phyloP scores from a whole-genome alignment of 2,888 invertebrate species.

The Mesorhabditis sp. region DNA sequence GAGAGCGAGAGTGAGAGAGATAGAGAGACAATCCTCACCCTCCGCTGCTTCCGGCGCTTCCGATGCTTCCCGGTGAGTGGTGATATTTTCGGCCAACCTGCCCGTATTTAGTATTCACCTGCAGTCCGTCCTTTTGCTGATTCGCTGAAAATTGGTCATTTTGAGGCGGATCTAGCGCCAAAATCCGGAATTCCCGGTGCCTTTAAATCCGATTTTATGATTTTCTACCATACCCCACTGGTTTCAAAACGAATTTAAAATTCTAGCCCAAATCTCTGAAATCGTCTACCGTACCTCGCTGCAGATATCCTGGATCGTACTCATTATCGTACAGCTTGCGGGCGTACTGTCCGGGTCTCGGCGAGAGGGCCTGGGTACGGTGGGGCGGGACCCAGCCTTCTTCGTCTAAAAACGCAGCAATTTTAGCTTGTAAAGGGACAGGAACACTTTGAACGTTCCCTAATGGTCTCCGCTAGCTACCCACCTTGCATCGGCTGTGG shows the following conservation, averaged over 20 bases:
- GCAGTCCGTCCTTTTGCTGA: not conserved
- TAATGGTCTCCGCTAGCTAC: constrained; percentile 13
- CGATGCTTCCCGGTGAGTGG: not conserved
- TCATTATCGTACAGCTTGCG: constrained; percentile 30
- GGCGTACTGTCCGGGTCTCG: constrained; percentile 32
- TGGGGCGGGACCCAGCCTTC: constrained; percentile 29
- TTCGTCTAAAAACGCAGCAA: constrained; percentile 1
- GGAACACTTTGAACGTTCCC: no score
- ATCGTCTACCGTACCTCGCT: constrained; percentile 16
- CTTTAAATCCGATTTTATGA: no score
- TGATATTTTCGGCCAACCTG: not conserved
- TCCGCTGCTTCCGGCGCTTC: not conserved
- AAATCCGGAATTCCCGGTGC: no score
- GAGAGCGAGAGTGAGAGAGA: no score
- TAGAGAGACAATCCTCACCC: not conserved
- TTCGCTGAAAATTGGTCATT: not conserved
- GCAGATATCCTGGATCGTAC: constrained; percentile 27
- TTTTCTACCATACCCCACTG: no score
- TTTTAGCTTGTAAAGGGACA: no score
- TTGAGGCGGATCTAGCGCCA: not conserved
- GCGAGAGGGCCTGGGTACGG: constrained; percentile 38
- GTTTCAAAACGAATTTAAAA: not conserved
- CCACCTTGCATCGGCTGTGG: constrained; percentile 26
- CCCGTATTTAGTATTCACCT: not conserved
- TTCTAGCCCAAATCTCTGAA: not conserved